Evolutionary conservation across 2,113 vertebrate genomes (phyloP).

Genomic region (Tychaedon coryphoeus): DNA sequence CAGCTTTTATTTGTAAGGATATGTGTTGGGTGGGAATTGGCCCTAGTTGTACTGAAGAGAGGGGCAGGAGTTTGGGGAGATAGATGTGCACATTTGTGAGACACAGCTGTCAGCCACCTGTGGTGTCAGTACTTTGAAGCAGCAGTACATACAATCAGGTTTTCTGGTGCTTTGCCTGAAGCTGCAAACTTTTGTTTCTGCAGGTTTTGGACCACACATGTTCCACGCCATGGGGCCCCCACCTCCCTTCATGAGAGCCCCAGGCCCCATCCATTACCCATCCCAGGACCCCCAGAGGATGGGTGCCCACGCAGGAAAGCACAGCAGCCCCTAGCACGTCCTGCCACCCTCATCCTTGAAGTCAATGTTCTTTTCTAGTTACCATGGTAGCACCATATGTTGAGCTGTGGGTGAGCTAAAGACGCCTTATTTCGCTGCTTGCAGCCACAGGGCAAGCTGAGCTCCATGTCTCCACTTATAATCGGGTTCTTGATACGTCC

Average conservation of each 20-base stretch:
- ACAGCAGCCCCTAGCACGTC: slow-evolving; percentile 79
- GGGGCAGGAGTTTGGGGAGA: neutral
- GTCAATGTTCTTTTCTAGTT: slow-evolving; percentile 67
- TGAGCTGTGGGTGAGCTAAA: slow-evolving; percentile 62
- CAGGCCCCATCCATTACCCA: slow-evolving; percentile 93
- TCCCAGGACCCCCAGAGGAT: slow-evolving; percentile 96
- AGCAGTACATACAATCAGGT: neutral
- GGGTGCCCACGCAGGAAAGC: slow-evolving; percentile 90
- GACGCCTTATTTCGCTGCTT: slow-evolving; percentile 51
- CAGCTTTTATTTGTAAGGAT: neutral
- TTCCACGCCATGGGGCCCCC: slow-evolving; percentile 88
- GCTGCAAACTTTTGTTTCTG: slow-evolving; percentile 1
- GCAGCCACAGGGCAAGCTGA: slow-evolving; percentile 28
- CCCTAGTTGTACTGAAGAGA: neutral
- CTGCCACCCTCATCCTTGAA: neutral
- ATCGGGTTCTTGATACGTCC: neutral
- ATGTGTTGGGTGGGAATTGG: neutral
- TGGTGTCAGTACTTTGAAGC: neutral
- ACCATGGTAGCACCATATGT: slow-evolving; percentile 65
- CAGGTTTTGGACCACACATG: slow-evolving; percentile 91
- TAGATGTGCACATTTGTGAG: neutral
- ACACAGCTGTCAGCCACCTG: neutral
- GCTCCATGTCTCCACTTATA: slow-evolving; percentile 32
- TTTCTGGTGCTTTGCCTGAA: neutral
- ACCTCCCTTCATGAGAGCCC: slow-evolving; percentile 89